Percentiles rank a stretch among this genome's conserved stretches.
Evolutionary conservation across 2,113 vertebrate genomes (phyloP).

Genomic region (Dermatemys mawii): DNA sequence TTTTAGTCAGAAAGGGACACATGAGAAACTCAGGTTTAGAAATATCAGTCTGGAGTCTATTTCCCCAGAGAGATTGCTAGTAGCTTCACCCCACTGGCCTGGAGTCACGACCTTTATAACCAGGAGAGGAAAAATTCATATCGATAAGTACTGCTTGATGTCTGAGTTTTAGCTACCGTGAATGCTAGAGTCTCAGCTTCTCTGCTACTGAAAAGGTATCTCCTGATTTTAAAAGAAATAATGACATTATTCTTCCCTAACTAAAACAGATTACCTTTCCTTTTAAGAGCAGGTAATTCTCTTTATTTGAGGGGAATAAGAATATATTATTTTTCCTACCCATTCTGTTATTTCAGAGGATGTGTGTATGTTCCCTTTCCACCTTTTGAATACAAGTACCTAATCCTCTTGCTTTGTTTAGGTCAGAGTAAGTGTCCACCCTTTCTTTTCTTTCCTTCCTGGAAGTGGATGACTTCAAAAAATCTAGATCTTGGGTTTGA

Average conservation of each 20-base stretch:
- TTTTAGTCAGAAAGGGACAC: not conserved
- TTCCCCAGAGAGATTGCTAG: not conserved
- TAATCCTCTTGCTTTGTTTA: conserved; percentile 59
- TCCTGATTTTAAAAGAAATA: conserved; percentile 52
- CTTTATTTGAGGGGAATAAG: conserved; percentile 60
- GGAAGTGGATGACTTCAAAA: conserved; percentile 37
- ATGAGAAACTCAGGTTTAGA: not conserved
- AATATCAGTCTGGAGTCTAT: not conserved
- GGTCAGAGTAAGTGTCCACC: conserved; percentile 49
- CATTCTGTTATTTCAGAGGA: conserved; percentile 47
- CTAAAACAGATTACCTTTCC: conserved; percentile 53
- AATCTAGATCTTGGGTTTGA: conserved; percentile 30
- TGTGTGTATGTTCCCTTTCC: conserved; percentile 59
- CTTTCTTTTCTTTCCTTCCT: conserved; percentile 43
- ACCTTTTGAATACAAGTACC: conserved; percentile 58
- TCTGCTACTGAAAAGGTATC: conserved; percentile 22
- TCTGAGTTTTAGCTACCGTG: conserved; percentile 14
- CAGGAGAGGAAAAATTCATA: not conserved
- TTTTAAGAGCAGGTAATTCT: conserved; percentile 53
- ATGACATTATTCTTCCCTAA: conserved; percentile 54
- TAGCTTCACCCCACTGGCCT: not conserved
- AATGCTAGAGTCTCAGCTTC: conserved; percentile 28
- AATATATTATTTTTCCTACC: conserved; percentile 41
- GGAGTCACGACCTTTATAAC: not conserved
- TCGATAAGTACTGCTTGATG: not conserved